Conservation (phyloP, 2,888 invertebrate species). For the Desoria tigrina region DNA sequence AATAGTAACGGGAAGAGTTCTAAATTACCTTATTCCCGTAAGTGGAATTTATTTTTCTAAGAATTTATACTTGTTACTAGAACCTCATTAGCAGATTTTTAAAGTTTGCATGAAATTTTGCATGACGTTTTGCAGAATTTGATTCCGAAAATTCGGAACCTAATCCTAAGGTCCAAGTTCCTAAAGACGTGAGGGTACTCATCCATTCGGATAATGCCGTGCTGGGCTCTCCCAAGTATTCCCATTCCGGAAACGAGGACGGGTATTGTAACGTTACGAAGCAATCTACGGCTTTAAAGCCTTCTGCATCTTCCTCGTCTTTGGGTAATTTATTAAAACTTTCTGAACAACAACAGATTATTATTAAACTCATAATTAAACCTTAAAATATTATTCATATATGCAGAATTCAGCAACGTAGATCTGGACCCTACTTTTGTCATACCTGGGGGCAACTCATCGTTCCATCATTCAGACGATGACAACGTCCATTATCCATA, state of each 20-base stretch:
- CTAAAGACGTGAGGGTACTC: conserved; percentile 14
- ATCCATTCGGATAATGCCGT: conserved; percentile 8
- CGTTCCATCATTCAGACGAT: too few relatives aligned
- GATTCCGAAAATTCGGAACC: conserved; percentile 22
- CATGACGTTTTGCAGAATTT: conserved; percentile 38
- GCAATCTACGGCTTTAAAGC: too few relatives aligned
- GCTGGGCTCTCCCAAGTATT: background rate
- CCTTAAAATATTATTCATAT: too few relatives aligned
- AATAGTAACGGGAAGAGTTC: conserved; percentile 20
- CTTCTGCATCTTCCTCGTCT: too few relatives aligned
- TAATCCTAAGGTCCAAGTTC: background rate
- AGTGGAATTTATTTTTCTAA: conserved; percentile 3
- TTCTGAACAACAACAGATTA: too few relatives aligned
- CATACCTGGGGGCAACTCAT: background rate
- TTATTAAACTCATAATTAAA: too few relatives aligned
- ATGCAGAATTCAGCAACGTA: conserved; percentile 1
- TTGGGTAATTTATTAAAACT: too few relatives aligned
- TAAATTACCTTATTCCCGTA: conserved; percentile 39
- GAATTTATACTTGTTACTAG: too few relatives aligned
- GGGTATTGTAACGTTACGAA: background rate
- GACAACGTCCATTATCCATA: too few relatives aligned
- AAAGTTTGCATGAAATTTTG: too few relatives aligned
- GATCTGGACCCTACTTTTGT: conserved; percentile 14
- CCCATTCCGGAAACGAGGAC: background rate
- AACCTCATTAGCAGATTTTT: too few relatives aligned